Evolutionary conservation across 2,113 vertebrate genomes (phyloP), one percentile per base, ranked within the genome.

Genomic region (Oreotrochilus melanogaster): DNA sequence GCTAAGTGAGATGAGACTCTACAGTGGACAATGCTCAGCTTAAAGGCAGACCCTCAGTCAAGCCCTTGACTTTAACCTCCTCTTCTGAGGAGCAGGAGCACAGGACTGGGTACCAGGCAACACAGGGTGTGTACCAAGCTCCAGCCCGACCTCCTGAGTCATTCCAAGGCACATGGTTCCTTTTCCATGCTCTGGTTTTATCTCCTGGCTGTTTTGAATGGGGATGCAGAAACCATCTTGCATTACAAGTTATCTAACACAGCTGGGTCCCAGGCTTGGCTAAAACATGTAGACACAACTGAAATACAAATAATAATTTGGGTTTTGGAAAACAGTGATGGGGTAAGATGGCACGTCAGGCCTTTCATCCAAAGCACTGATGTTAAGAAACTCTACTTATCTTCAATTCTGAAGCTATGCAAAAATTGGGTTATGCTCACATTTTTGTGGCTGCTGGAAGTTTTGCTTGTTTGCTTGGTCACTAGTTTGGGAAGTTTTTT

Each of bases 391-490:
- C 61, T 84, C 86, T 88, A 94, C 75, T 89, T 94, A 89, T 75
- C 80, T 88, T 80, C 76, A 88, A 0, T 33, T n/a, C 53, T 69
- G 71, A 53, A 74, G 50, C 69, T 92, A 74, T 48, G 82, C 31
- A 93, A 84, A 86, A 92, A 50, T 48, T 88, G 67, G 86, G 82
- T 88, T 93, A 86, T 12, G 27, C 19, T 93, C 75, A 93, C 60
- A 94, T 94, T 94, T 95, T 78, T 96, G 93, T 91, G 96, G 93
- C 86, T 80, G 61, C 72, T 84, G 65, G 93, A 94, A 74, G 80
- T 74, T 92, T 61, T 53, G 43, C 69, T 86, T 88, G 79, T 90
- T 97, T 96, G 93, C 88, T 94, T 84, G 88, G 88, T 95, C 83
- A 88, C 86, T 65, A 75, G 67, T 78, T 92, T 48, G 94, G 75